phyloP scores from a whole-genome alignment of 1,140 invertebrate genomes.

The Lethocerus indicus region DNA sequence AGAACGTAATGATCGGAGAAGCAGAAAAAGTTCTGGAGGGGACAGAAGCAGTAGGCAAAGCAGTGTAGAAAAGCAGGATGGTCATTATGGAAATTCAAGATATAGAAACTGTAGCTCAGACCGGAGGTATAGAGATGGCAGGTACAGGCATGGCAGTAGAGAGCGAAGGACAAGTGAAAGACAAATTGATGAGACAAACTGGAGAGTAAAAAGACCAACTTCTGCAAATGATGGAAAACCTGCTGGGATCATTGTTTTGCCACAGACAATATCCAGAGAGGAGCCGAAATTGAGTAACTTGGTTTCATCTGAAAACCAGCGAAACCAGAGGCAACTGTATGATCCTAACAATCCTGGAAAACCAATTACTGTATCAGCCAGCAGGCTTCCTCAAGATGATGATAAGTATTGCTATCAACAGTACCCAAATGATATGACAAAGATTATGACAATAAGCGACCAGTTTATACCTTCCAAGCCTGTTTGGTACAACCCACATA shows the following conservation, averaged over 20 bases:
- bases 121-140: neutral
- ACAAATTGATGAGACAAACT: constrained; percentile 1
- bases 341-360: constrained; percentile 10
- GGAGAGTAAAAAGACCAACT: neutral
- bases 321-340: constrained; percentile 2
- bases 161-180: neutral
- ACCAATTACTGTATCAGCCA: constrained; percentile 7
- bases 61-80: neutral
- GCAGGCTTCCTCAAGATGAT: neutral
- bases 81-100: neutral
- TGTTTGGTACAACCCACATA: constrained; percentile 3
- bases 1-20: neutral
- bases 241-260: constrained; percentile 9
- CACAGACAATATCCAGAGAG: neutral
- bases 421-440: neutral
- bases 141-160: neutral
- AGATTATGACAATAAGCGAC: constrained; percentile 1
- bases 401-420: neutral
- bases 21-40: neutral
- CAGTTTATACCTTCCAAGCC: neutral
- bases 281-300: neutral
- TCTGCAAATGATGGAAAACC: neutral
- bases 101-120: neutral
- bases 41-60: constrained; percentile 4
- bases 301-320: neutral